These are phyloP conservation scores for Lithosia quadra DNA, from an alignment of 2,888 invertebrate genomes.

Conservation along the genomic window DNA sequence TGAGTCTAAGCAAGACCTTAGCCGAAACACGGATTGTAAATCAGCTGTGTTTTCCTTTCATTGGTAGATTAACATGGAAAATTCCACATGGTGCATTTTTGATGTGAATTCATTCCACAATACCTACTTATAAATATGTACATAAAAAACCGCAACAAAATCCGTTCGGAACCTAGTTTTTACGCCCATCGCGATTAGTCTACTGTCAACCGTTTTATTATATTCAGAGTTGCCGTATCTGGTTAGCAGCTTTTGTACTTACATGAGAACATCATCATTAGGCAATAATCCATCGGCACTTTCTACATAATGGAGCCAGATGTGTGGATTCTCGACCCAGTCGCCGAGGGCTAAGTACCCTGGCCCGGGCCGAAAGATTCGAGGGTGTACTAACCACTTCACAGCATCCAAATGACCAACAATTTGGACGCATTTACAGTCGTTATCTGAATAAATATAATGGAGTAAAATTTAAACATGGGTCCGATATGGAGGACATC, in stretches of 20 bases:
- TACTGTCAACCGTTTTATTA: not conserved
- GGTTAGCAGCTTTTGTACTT: constrained; percentile 31
- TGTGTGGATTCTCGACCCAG: constrained; percentile 66
- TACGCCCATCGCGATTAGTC: too few relatives aligned
- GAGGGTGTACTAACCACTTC: constrained; percentile 60
- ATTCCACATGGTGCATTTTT: constrained; percentile 3
- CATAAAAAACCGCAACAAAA: too few relatives aligned
- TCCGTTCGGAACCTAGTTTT: too few relatives aligned
- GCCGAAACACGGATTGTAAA: constrained; percentile 39
- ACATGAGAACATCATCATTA: constrained; percentile 74
- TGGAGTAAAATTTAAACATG: not conserved
- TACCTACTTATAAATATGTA: too few relatives aligned
- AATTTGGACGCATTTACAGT: constrained; percentile 70
- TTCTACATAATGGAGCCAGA: constrained; percentile 75
- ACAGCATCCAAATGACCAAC: constrained; percentile 69
- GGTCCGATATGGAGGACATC: too few relatives aligned
- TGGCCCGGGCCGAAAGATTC: constrained; percentile 58
- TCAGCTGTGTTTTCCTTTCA: constrained; percentile 41
- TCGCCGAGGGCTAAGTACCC: constrained; percentile 66
- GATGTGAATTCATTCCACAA: not conserved
- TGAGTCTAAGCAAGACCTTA: too few relatives aligned
- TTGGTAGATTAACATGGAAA: constrained; percentile 14
- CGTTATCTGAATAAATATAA: constrained; percentile 35
- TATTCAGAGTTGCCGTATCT: not conserved
- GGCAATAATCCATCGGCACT: constrained; percentile 66